Conservation (phyloP, 1,140 invertebrate genomes). For the Physella acuta region DNA sequence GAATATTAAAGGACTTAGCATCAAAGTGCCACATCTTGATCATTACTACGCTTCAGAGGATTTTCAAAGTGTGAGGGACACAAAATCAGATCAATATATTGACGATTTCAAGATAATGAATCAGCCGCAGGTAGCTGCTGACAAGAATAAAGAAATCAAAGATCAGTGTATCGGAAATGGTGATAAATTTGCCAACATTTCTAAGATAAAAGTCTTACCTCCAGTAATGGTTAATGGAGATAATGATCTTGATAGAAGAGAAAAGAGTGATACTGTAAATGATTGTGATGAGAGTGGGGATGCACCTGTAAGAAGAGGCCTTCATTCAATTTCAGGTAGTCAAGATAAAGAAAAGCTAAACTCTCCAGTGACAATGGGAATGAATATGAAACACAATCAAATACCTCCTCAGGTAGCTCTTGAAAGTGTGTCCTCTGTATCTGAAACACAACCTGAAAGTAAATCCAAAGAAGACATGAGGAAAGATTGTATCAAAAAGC, state of each 20-base stretch:
- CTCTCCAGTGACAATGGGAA: slow-evolving; percentile 8
- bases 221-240: slow-evolving; percentile 24
- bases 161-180: no score
- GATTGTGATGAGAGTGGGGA: neutral
- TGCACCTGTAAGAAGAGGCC: neutral
- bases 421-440: neutral
- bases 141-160: no score
- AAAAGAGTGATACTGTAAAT: neutral
- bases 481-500: slow-evolving; percentile 52
- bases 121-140: slow-evolving; percentile 13
- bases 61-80: neutral
- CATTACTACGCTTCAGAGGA: neutral
- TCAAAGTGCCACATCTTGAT: neutral
- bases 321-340: no score
- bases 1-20: neutral
- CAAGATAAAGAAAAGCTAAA: neutral
- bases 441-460: neutral
- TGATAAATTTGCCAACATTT: no score
- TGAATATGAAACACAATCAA: neutral
- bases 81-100: slow-evolving; percentile 16
- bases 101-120: slow-evolving; percentile 23
- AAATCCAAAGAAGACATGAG: slow-evolving; percentile 20
- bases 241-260: slow-evolving; percentile 7
- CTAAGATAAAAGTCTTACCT: neutral
- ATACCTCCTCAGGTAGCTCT: neutral